Percentiles rank a stretch among this genome's conserved stretches.
These are phyloP conservation scores for Maconellicoccus hirsutus DNA, from an alignment of 1,140 invertebrate genomes.

Conservation along the genomic window DNA sequence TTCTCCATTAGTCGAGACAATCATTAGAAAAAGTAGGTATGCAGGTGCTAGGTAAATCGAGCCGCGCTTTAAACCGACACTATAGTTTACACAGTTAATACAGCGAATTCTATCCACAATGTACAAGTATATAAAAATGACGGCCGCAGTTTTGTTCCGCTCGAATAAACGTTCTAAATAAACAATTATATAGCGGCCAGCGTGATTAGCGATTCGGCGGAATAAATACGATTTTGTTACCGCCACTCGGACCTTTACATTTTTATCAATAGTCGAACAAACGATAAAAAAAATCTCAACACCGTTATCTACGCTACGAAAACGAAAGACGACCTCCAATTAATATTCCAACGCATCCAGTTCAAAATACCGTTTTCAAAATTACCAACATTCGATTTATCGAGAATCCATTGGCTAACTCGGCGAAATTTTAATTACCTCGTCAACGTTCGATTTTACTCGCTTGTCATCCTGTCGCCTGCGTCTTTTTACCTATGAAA, in stretches of 20 bases:
- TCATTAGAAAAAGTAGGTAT: not conserved
- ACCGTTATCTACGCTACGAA: not conserved
- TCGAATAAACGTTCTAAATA: constrained; percentile 18
- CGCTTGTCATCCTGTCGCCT: too few relatives aligned
- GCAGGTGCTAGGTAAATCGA: not conserved
- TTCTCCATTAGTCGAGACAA: too few relatives aligned
- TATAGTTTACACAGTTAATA: not conserved
- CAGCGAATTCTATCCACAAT: not conserved
- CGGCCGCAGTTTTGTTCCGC: constrained; percentile 11
- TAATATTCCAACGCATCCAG: too few relatives aligned
- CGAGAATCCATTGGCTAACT: too few relatives aligned
- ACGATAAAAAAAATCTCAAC: constrained; percentile 1
- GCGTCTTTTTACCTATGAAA: too few relatives aligned
- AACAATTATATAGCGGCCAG: constrained; percentile 19
- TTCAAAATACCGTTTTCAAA: too few relatives aligned
- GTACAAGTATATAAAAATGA: not conserved
- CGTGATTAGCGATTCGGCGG: constrained; percentile 14
- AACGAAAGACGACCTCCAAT: not conserved
- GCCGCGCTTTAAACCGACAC: not conserved
- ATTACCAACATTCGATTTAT: too few relatives aligned
- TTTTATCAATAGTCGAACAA: constrained; percentile 14
- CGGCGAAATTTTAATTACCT: too few relatives aligned
- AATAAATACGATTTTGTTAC: constrained; percentile 8
- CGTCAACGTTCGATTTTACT: too few relatives aligned
- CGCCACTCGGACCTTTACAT: not conserved